Evolutionary conservation across 2,113 vertebrate genomes (phyloP).

Genomic region (Potamarius usumacintae): DNA sequence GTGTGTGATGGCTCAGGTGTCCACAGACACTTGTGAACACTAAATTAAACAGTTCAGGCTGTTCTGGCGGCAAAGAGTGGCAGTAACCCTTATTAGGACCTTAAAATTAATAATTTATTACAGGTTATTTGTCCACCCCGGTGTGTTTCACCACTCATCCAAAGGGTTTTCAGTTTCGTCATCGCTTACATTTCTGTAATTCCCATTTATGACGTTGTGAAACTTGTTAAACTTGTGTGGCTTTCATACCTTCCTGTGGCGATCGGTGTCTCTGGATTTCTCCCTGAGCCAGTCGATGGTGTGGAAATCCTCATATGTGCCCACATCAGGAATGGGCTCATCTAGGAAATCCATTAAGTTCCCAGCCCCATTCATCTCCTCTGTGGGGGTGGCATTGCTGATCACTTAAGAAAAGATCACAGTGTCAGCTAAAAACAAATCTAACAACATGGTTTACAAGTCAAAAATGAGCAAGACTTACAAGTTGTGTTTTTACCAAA

Average conservation of each 20-base stretch:
- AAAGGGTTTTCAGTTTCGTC: neutral
- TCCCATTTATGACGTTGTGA: neutral
- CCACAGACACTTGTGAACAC: neutral
- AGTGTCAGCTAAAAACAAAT: neutral
- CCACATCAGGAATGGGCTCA: slow-evolving; percentile 92
- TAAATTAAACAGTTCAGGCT: neutral
- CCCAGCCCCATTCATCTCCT: slow-evolving; percentile 87
- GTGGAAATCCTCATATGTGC: slow-evolving; percentile 95
- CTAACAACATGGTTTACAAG: neutral
- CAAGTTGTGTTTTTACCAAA: neutral
- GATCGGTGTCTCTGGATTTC: slow-evolving; percentile 93
- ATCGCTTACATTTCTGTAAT: neutral
- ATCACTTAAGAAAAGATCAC: slow-evolving; percentile 58
- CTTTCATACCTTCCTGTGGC: slow-evolving; percentile 86
- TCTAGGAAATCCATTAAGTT: slow-evolving; percentile 98
- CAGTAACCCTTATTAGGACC: neutral
- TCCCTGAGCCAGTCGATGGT: slow-evolving; percentile 98
- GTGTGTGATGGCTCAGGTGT: neutral
- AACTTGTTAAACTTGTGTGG: neutral
- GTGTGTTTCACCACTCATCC: no score
- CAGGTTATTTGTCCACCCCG: neutral
- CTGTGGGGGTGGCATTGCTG: slow-evolving; percentile 81
- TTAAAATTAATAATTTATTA: neutral
- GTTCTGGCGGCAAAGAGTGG: neutral
- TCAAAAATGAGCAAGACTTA: neutral